Evolutionary conservation across 1,140 invertebrate genomes (phyloP), one percentile per base, ranked within the genome.

Genomic region (Scaptomyza pallida): DNA sequence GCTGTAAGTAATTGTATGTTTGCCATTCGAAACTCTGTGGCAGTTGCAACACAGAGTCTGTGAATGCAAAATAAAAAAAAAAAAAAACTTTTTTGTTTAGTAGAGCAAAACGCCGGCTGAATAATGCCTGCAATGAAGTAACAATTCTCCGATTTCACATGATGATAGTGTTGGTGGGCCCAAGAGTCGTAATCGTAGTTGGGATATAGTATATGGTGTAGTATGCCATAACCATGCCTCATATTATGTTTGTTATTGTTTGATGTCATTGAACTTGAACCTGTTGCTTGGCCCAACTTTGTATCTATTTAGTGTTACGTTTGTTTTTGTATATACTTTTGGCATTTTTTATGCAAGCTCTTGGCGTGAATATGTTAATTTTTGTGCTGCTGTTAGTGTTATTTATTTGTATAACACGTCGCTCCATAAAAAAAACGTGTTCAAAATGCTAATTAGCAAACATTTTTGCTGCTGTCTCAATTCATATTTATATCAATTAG

Each of bases 241-340:
- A 57, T 72, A 45, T 51, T 72, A 54, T 59, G 17, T 64, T 72
- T 86, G 67, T 86, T 86, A 72, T 86, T 81, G 78, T 86, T 71
- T 70, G 64, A 75, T 88, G 82, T 88, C 82, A 88, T 88, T 88
- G 82, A 88, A 88, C 82, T 88, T 88, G 82, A 88, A 88, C 82
- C 78, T 83, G 78, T 74, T 78, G 78, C n/a, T 40, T 30, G 47
- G 64, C 50, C 50, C 55, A 60, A 44, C 45, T 15, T 57, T 57
- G 30, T 37, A 15, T 61, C 17, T 62, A 50, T 67, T 35, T 71
- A 4, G n/a, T 44, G 21, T 44, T 50, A 30, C 26, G 26, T 54
- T 10, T 60, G 6, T 61, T 17, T 45, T 74, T 70, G 62, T 63
- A 56, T 54, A 47, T 77, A 80, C n/a, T n/a, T n/a, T n/a, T n/a